Conservation (phyloP, 2,797 vertebrate genomes). For the Enteromius radiatus region DNA sequence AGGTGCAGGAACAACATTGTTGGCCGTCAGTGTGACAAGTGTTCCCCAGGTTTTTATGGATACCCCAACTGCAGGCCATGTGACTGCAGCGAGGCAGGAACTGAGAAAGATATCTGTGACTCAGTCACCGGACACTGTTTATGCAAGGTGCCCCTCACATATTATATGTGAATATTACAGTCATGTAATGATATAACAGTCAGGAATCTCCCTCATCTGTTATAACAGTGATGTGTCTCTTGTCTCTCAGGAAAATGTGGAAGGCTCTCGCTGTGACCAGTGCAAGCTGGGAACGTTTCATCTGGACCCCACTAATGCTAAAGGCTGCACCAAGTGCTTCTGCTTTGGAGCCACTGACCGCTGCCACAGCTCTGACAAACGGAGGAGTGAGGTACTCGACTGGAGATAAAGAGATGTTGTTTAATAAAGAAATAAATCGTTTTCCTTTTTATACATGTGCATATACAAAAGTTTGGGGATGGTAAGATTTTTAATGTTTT, state of each 20-base stretch:
- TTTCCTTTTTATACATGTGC: not conserved
- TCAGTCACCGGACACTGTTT: constrained; percentile 85
- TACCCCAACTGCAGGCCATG: constrained; percentile 89
- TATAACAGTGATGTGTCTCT: not conserved
- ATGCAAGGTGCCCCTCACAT: constrained; percentile 84
- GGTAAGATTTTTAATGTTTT: not conserved
- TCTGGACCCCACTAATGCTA: constrained; percentile 89
- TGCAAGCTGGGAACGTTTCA: constrained; percentile 93
- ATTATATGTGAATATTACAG: not conserved
- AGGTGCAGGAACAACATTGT: constrained; percentile 91
- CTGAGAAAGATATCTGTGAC: constrained; percentile 82
- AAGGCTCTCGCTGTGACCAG: constrained; percentile 87
- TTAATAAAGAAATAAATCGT: not conserved
- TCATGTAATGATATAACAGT: not conserved
- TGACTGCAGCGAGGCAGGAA: constrained; percentile 88
- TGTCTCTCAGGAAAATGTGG: constrained; percentile 89
- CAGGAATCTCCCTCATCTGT: not conserved
- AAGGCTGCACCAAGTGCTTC: constrained; percentile 97
- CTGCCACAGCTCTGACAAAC: constrained; percentile 84
- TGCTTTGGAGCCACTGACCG: constrained; percentile 95
- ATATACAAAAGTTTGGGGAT: not conserved
- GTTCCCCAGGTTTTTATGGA: constrained; percentile 86
- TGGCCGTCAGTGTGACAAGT: constrained; percentile 89
- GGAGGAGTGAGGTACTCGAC: constrained; percentile 80
- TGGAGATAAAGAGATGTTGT: not conserved